phyloP scores from a whole-genome alignment of 2,888 invertebrate species.

The Tolmerus cingulatus region DNA sequence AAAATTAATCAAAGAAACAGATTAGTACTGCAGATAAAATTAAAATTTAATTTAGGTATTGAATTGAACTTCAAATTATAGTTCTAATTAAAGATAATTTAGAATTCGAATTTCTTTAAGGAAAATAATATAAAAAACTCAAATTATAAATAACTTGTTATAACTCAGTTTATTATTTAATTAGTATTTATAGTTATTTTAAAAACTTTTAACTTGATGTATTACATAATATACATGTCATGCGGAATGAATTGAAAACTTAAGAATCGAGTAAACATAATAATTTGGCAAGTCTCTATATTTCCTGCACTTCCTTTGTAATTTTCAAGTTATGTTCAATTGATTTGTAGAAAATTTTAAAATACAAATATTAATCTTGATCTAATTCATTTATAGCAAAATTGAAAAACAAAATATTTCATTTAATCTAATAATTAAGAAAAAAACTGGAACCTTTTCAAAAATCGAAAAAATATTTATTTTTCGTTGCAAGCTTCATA shows the following conservation, averaged over 20 bases:
- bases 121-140: too few species aligned
- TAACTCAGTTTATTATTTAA: too few species aligned
- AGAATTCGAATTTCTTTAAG: too few species aligned
- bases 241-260: neutral
- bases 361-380: neutral
- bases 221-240: too few species aligned
- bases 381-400: neutral
- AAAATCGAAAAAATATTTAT: neutral
- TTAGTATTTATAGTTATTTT: too few species aligned
- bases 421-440: neutral
- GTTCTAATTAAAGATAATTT: too few species aligned
- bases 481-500: conserved; percentile 21
- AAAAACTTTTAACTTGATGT: too few species aligned
- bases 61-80: too few species aligned
- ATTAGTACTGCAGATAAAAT: too few species aligned
- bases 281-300: neutral
- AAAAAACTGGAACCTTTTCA: neutral
- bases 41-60: too few species aligned
- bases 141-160: too few species aligned
- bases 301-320: neutral
- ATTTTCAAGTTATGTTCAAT: neutral
- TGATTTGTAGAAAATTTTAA: neutral
- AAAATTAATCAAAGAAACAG: too few species aligned
- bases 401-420: neutral
- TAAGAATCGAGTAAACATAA: neutral